Evolutionary conservation across 2,113 vertebrate species (phyloP).

Genomic region (Antechinus stuartii): DNA sequence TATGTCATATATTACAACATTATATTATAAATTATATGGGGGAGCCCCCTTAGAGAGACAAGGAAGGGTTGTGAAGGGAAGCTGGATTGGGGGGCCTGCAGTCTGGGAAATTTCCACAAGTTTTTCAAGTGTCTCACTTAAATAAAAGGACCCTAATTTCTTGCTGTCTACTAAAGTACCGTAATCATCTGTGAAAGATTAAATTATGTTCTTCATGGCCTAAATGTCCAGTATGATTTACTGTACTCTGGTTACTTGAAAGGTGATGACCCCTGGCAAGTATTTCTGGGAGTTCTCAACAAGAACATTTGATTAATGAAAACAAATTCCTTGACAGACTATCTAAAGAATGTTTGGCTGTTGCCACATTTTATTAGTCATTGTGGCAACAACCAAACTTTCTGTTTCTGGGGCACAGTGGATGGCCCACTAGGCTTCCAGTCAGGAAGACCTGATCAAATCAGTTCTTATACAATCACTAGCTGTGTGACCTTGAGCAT

Average conservation of each 20-base stretch:
- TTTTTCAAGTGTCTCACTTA: not conserved
- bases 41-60: too few relatives aligned
- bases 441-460: not conserved
- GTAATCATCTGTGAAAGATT: conserved; percentile 51
- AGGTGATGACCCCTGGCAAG: conserved; percentile 16
- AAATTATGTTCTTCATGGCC: conserved; percentile 27
- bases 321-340: not conserved
- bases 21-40: too few relatives aligned
- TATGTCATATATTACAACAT: too few relatives aligned
- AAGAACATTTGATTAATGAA: conserved; percentile 46
- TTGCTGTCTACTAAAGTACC: conserved; percentile 9
- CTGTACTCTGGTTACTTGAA: conserved; percentile 50
- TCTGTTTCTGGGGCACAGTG: not conserved
- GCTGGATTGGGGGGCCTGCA: too few relatives aligned
- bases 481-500: not conserved
- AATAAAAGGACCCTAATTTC: not conserved
- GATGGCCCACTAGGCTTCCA: not conserved
- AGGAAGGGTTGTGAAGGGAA: too few relatives aligned
- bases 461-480: rapidly evolving
- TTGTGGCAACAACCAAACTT: too few relatives aligned
- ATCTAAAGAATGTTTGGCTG: not conserved
- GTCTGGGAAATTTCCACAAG: not conserved
- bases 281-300: conserved; percentile 41
- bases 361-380: not conserved
- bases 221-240: conserved; percentile 51